Evolutionary conservation across 1,140 invertebrate genomes (phyloP).

Genomic region (Drosophila athabasca): DNA sequence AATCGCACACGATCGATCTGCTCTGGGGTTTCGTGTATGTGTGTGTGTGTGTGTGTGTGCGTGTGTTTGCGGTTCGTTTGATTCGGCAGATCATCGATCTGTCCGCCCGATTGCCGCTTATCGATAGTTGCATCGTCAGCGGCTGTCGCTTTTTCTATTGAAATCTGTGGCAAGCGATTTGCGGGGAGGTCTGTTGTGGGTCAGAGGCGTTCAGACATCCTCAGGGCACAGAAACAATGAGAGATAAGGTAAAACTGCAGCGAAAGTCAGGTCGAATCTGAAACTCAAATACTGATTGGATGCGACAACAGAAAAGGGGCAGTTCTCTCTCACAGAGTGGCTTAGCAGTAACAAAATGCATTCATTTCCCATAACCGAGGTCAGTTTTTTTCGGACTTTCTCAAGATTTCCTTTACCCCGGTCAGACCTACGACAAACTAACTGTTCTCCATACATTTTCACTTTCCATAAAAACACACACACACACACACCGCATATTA

Average conservation of each 20-base stretch:
- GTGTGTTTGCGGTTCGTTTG: slow-evolving; percentile 60
- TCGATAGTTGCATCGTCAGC: slow-evolving; percentile 51
- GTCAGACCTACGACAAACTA: slow-evolving; percentile 72
- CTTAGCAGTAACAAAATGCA: too few relatives aligned
- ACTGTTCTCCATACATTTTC: slow-evolving; percentile 60
- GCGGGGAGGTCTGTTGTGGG: slow-evolving; percentile 43
- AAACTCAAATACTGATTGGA: slow-evolving; percentile 16
- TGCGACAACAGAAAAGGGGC: neutral
- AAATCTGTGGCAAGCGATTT: slow-evolving; percentile 34
- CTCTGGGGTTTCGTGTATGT: too few relatives aligned
- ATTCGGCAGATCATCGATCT: slow-evolving; percentile 37
- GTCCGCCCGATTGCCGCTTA: slow-evolving; percentile 30
- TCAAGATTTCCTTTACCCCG: neutral
- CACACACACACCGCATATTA: too few relatives aligned
- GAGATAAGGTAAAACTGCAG: slow-evolving; percentile 26
- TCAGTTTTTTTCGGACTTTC: slow-evolving; percentile 52
- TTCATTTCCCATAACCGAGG: slow-evolving; percentile 39
- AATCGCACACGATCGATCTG: slow-evolving; percentile 25
- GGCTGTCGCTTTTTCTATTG: slow-evolving; percentile 57
- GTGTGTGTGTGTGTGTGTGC: slow-evolving; percentile 6
- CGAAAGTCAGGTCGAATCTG: slow-evolving; percentile 7
- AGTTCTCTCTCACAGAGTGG: neutral
- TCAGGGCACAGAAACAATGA: neutral
- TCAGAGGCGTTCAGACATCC: slow-evolving; percentile 34
- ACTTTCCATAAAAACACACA: slow-evolving; percentile 51